phyloP scores from a whole-genome alignment of 2,797 vertebrate genomes.

The Arnoldichthys spilopterus region DNA sequence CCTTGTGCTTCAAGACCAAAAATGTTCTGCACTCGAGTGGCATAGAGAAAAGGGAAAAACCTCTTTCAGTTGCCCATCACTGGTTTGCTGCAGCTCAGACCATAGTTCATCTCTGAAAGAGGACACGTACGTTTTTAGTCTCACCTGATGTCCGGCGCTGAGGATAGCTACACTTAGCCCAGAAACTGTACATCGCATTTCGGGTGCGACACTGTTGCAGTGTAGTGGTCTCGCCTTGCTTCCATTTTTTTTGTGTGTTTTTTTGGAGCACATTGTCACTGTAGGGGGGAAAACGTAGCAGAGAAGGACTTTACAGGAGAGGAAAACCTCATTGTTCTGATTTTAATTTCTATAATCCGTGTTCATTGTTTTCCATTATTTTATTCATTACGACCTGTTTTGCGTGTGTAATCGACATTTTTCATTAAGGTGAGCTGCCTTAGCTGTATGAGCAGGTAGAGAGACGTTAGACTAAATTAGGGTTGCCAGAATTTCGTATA shows the following conservation, averaged over 20 bases:
- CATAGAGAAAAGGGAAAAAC: background rate
- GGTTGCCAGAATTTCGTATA: too few species aligned
- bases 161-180: conserved; percentile 44
- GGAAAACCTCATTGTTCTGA: too few species aligned
- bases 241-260: background rate
- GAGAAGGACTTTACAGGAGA: too few species aligned
- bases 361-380: too few species aligned
- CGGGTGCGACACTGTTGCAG: conserved; percentile 8
- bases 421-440: background rate
- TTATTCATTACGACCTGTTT: too few species aligned
- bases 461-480: background rate
- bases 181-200: conserved; percentile 33
- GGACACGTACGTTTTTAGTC: conserved; percentile 17
- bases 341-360: too few species aligned
- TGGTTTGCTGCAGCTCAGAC: conserved; percentile 20
- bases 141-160: conserved; percentile 26
- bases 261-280: background rate
- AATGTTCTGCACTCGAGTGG: background rate
- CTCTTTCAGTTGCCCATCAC: conserved; percentile 15
- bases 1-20: conserved; percentile 24
- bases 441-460: background rate
- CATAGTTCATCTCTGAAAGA: conserved; percentile 48
- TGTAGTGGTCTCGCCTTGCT: background rate
- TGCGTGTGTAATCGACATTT: background rate
- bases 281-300: too few species aligned